A percentile compares a stretch with the other conserved stretches of the same genome.
phyloP scores from a whole-genome alignment of 2,888 invertebrate species.

The Phengaris arion region DNA sequence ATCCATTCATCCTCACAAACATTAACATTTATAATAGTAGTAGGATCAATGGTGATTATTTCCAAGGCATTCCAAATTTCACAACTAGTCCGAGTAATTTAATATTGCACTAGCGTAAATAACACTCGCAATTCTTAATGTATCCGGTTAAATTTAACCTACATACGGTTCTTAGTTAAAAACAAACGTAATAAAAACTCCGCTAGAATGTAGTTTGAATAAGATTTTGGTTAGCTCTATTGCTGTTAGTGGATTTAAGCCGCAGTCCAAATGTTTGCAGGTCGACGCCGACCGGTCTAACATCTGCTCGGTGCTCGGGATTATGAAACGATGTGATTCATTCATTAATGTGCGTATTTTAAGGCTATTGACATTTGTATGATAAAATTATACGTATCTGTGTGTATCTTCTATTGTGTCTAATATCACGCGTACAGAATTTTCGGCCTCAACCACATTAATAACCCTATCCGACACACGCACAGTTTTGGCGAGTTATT shows the following conservation, averaged over 20 bases:
- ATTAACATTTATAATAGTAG: too few species aligned
- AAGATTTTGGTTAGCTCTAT: conserved; percentile 17
- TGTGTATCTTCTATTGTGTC: too few species aligned
- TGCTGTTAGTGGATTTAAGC: neutral
- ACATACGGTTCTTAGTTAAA: conserved; percentile 18
- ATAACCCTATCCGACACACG: neutral
- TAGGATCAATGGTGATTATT: conserved; percentile 11
- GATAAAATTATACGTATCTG: neutral
- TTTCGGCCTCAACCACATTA: neutral
- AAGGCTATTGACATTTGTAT: conserved; percentile 22
- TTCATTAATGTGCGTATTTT: conserved; percentile 4
- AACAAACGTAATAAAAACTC: conserved; percentile 24
- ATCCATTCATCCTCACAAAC: too few species aligned
- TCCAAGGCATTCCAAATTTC: conserved; percentile 22
- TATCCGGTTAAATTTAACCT: conserved; percentile 15
- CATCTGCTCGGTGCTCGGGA: neutral
- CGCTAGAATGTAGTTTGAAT: conserved; percentile 23
- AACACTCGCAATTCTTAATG: neutral
- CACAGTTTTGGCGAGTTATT: neutral
- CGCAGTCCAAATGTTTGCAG: conserved; percentile 8
- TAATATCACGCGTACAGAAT: too few species aligned
- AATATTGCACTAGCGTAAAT: conserved; percentile 41
- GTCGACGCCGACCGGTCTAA: conserved; percentile 24
- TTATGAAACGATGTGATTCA: conserved; percentile 22
- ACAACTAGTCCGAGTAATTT: conserved; percentile 39